These are phyloP conservation scores for Hippoglossus hippoglossus DNA, from an alignment of 2,797 vertebrate species.

Conservation along the genomic window DNA sequence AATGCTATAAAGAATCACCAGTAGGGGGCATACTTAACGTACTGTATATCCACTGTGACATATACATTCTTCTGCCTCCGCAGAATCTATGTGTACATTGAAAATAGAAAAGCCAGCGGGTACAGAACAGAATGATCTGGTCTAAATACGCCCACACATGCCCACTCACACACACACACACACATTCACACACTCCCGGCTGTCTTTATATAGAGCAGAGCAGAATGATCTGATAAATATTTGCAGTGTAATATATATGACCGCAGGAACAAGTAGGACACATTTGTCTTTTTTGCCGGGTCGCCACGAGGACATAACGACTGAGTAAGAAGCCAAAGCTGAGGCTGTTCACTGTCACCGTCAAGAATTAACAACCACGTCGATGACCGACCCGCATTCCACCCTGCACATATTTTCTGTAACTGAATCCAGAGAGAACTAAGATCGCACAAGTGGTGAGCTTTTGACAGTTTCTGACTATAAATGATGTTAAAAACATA, in stretches of 20 bases:
- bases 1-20: not conserved
- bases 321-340: not conserved
- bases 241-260: not conserved
- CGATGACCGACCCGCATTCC: not conserved
- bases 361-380: not conserved
- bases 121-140: not conserved
- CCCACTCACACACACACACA: not conserved
- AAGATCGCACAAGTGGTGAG: not conserved
- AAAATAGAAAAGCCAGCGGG: not conserved
- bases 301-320: not conserved
- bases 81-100: too few relatives aligned
- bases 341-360: not conserved
- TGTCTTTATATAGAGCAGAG: not conserved
- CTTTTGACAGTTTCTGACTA: not conserved
- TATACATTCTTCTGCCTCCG: too few relatives aligned
- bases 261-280: not conserved
- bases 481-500: too few relatives aligned
- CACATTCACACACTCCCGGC: not conserved
- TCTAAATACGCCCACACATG: not conserved
- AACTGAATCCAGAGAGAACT: not conserved
- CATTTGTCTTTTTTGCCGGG: too few relatives aligned
- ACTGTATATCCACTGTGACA: too few relatives aligned
- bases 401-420: not conserved
- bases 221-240: not conserved
- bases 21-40: not conserved